A percentile compares a stretch with the other conserved stretches of the same genome.
Conservation (phyloP, 2,113 vertebrate genomes). For the Dendrocopos noguchii region DNA sequence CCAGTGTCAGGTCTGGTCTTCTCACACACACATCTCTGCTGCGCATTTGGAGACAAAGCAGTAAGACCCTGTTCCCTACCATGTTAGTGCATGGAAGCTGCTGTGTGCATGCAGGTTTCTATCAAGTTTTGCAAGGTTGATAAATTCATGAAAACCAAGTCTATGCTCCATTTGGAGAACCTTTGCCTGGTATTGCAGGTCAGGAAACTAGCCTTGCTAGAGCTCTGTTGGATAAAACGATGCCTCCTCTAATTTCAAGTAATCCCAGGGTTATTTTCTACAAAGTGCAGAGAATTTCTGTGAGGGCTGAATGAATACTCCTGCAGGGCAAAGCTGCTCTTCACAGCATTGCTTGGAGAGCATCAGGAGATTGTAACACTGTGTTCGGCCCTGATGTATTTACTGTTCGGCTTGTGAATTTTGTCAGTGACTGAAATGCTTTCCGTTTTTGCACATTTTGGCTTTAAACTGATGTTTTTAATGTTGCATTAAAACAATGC, state of each 20-base stretch:
- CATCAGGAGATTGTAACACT: neutral
- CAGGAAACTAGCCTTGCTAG: neutral
- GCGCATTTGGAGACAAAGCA: neutral
- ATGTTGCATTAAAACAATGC: constrained; percentile 26
- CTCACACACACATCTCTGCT: neutral
- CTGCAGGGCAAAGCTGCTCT: neutral
- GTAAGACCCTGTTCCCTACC: neutral
- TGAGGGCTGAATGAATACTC: neutral
- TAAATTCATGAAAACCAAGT: neutral
- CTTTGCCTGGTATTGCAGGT: neutral
- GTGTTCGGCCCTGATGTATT: neutral
- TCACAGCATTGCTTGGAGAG: neutral
- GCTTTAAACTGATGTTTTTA: constrained; percentile 8
- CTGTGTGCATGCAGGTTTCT: neutral
- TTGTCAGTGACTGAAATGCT: neutral
- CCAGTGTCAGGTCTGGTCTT: neutral
- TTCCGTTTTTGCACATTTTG: constrained; percentile 5
- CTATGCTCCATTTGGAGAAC: neutral
- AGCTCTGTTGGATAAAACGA: neutral
- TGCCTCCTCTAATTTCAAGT: neutral
- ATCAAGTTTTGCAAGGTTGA: neutral
- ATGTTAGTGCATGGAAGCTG: neutral
- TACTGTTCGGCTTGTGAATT: neutral
- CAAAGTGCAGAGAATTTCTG: neutral
- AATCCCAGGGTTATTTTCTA: neutral